Evolutionary conservation across 2,113 vertebrate species (phyloP).

Genomic region (Lamprologus callipterus): DNA sequence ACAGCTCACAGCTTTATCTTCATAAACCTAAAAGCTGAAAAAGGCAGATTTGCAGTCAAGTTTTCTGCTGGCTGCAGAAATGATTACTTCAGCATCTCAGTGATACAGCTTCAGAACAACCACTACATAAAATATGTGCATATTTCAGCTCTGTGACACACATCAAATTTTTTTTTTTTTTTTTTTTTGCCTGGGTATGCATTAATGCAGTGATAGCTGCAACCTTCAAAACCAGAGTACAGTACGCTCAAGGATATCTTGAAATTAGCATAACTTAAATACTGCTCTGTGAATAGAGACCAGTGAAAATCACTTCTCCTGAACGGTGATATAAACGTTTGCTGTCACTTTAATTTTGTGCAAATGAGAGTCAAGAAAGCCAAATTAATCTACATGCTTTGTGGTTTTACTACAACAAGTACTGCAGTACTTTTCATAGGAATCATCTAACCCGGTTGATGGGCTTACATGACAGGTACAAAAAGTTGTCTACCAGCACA

Average conservation of each 20-base stretch:
- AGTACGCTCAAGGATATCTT: not conserved
- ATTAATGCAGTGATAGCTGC: not conserved
- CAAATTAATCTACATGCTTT: not conserved
- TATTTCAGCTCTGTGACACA: not conserved
- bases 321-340: not conserved
- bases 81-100: not conserved
- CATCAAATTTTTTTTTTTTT: not conserved
- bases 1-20: not conserved
- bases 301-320: not conserved
- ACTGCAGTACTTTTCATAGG: not conserved
- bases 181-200: not conserved
- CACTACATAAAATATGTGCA: not conserved
- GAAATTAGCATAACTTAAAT: not conserved
- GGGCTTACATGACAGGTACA: not conserved
- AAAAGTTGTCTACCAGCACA: not conserved
- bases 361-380: not conserved
- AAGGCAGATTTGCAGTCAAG: not conserved
- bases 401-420: not conserved
- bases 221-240: not conserved
- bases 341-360: not conserved
- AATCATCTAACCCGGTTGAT: not conserved
- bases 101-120: not conserved
- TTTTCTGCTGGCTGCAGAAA: not conserved
- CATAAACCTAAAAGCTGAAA: not conserved
- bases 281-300: not conserved